Base-by-base conservation (phyloP, 2,888 invertebrate species). In the Drosophila vallismaia region DNA sequence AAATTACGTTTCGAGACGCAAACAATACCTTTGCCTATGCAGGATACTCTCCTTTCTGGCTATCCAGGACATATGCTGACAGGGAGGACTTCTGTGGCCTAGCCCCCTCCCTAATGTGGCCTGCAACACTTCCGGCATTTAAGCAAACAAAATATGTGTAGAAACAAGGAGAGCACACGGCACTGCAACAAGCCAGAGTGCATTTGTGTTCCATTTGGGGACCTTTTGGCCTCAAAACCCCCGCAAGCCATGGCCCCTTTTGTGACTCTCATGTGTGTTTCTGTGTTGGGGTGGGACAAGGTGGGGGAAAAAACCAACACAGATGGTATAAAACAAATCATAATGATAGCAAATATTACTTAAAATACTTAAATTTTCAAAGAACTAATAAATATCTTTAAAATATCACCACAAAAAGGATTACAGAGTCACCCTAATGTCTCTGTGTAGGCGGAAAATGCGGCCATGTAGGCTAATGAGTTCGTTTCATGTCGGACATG, bases 61-160 rank as follows among this genome's bases (percentile, higher is more conserved):
- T 4, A 1, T 10, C 36, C 48, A 45, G 52, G 63, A 9, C 60
- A 73, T 71, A 75, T 66, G 73, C 67, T 74, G 81, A 71, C 84
- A 75, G 80, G 52, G 54, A 19, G 19, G 71, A 55, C 28, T 28
- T 28, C 4, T 4, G 5, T 28, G 66, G 53, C 52, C 51, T 26
- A 46, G 62, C 40, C 42, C 40, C 45, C 14, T 33, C 14, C 12
- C 38, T 54, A 58, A 52, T 74, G 74, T 73, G 74, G 70, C 73
- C 66, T 63, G 79, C 82, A 76, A 81, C 87, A 84, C 83, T 84
- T 84, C 83, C 83, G 83, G 83, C 83, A 85, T 82, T 84, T 87
- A 85, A 79, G 85, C 83, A 87, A 87, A 84, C 85, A 82, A 86
- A 86, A 83, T 82, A 86, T 80, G 44, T 80, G 86, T 64, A 70